Evolutionary conservation across 2,113 vertebrate species (phyloP), one percentile per base, ranked within the genome.

Genomic region (Picathartes gymnocephalus): DNA sequence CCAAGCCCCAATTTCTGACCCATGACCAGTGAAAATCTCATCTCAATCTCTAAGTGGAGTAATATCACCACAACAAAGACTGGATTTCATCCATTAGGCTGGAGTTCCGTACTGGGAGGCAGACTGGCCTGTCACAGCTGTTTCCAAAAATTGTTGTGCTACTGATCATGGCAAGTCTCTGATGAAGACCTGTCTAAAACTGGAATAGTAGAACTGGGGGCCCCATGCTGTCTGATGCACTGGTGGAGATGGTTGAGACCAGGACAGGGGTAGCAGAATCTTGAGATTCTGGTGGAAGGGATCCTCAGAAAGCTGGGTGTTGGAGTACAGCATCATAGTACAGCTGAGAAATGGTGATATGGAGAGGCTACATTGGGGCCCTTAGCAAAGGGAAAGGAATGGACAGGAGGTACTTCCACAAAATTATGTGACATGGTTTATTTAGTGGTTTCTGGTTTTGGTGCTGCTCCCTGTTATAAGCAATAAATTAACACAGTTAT

Each of bases 351-450:
- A n/a, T 40, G 19, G 14, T 4, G 1, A 9, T 18, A 21, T 3
- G 19, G 25, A 50, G 33, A 12, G 33, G 54, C 62, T 79, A 2
- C 33, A 2, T 0, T 15, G 33, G 22, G 15, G 17, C 31, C 15
- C 10, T n/a, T 24, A 62, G 80, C 58, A 62, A 40, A 39, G 57
- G 37, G 33, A 80, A n/a, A 33, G 51, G 33, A 90, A 40, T 47
- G 9, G 17, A 71, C 40, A 58, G 37, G 53, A 76, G 27, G 2
- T 35, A 20, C 53, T 80, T 87, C 45, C 58, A 50, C 70, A 71
- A 30, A 85, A 35, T 11, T 56, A 19, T 51, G 33, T 40, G 20
- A 60, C 3, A 2, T 22, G 15, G 21, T 88, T 84, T 78, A 20
- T 73, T 77, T 53, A 35, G 18, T 57, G 24, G 0, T 14, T 58